Evolutionary conservation across 2,113 vertebrate genomes (phyloP), one percentile per base, ranked within the genome.

Genomic region (Melanocharis versteri): DNA sequence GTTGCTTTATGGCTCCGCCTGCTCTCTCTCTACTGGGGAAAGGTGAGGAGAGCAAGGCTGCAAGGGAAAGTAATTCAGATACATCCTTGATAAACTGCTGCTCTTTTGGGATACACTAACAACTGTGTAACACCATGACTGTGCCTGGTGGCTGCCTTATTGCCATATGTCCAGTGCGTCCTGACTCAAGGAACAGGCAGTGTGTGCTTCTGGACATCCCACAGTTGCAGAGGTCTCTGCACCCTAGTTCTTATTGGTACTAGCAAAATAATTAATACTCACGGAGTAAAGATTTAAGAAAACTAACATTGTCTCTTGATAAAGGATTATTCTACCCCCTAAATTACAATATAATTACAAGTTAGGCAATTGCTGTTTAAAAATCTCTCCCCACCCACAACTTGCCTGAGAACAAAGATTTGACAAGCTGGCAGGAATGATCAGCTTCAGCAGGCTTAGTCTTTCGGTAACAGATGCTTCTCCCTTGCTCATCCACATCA

Each of bases 21-120:
- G 28, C 0, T 0, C 33, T 6, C 24, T 17, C 31, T 16, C 58
- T 50, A 6, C 42, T 79, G 48, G 48, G 37, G 44, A 44, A 22
- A 54, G 20, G 14, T 7, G 23, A 39, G 48, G 48, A 61, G 31
- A 84, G 23, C 24, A 48, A 53, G 68, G 50, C 61, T 72, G 37
- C 31, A 65, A 75, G 26, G 57, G 31, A 51, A 26, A 31, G 13
- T 44, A 44, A 56, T 19, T 76, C 10, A 71, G 17, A 71, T 11
- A 26, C 12, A 33, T 11, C 11, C 35, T 70, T 72, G 44, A 44
- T 17, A 66, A 44, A 39, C 30, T 42, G n/a, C 22, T 79, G 23
- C 20, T 89, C n/a, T 64, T 83, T 33, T 22, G 9, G 73, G 23
- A 9, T 37, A 48, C 30, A 1, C 37, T 40, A 30, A 72, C 30